phyloP scores from a whole-genome alignment of 2,113 vertebrate genomes.

The Myiozetetes cayanensis region DNA sequence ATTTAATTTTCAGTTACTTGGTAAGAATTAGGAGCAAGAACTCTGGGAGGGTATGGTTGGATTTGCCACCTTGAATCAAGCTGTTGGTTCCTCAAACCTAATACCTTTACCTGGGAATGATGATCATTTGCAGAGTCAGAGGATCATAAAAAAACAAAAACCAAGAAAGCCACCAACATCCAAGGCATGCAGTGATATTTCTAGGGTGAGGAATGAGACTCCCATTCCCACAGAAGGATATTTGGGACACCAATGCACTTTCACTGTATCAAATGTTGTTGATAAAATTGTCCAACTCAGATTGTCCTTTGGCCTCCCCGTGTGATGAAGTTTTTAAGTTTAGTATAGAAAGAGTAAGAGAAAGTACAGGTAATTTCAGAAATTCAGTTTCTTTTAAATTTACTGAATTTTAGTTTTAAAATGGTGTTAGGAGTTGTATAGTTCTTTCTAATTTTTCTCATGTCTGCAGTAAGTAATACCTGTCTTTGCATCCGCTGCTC shows the following conservation, averaged over 20 bases:
- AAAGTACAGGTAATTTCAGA: neutral
- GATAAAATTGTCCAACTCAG: neutral
- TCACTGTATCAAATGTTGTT: neutral
- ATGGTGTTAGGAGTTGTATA: neutral
- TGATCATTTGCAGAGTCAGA: neutral
- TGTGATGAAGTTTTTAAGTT: neutral
- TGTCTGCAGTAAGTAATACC: neutral
- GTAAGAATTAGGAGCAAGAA: neutral
- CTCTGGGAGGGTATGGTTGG: fast-evolving
- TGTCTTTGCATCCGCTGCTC: neutral
- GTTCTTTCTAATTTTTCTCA: neutral
- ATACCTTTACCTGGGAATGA: neutral
- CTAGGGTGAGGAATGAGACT: neutral
- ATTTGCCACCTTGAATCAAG: neutral
- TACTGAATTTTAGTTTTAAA: neutral
- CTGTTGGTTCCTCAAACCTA: neutral
- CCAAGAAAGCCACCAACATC: neutral
- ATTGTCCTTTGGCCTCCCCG: neutral
- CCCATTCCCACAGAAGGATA: neutral
- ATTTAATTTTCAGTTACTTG: neutral
- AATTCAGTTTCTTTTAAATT: neutral
- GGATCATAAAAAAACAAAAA: neutral
- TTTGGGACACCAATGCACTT: neutral
- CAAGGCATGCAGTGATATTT: neutral
- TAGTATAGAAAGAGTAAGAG: neutral